These are phyloP conservation scores for Cataglyphis cursor DNA, from an alignment of 2,888 invertebrate species.

Conservation along the genomic window DNA sequence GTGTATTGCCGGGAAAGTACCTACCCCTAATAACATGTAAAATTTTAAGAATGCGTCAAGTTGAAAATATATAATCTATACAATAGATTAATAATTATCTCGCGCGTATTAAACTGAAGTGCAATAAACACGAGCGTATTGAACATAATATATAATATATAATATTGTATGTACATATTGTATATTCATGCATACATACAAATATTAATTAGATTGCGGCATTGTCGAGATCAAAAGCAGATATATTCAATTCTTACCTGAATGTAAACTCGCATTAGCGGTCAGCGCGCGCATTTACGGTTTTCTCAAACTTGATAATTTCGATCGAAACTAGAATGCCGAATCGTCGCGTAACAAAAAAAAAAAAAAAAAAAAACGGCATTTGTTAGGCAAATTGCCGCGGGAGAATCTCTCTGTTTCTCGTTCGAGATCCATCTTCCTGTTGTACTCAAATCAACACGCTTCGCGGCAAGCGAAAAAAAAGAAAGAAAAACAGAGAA, in stretches of 20 bases:
- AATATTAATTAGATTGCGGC: neutral
- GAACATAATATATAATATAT: neutral
- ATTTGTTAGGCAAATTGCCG: slow-evolving; percentile 25
- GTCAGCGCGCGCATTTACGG: neutral
- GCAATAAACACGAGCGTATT: neutral
- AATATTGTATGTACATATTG: neutral
- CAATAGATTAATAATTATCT: slow-evolving; percentile 41
- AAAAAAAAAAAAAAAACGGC: neutral
- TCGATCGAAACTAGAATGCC: neutral
- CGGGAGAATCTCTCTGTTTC: slow-evolving; percentile 8
- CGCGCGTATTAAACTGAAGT: neutral
- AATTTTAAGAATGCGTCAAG: slow-evolving; percentile 10
- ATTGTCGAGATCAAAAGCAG: neutral
- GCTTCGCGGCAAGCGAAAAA: neutral
- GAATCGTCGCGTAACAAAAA: neutral
- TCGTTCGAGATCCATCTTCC: neutral
- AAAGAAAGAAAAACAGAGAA: too few species aligned
- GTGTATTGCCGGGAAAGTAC: neutral
- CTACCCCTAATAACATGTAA: neutral
- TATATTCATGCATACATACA: neutral
- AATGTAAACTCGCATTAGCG: slow-evolving; percentile 1
- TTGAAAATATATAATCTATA: slow-evolving; percentile 18
- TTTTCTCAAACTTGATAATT: neutral
- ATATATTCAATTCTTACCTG: neutral
- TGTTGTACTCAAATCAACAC: slow-evolving; percentile 20